Evolutionary conservation across 2,888 invertebrate species (phyloP), one percentile per base, ranked within the genome.

Genomic region (Drosophila eohydei): DNA sequence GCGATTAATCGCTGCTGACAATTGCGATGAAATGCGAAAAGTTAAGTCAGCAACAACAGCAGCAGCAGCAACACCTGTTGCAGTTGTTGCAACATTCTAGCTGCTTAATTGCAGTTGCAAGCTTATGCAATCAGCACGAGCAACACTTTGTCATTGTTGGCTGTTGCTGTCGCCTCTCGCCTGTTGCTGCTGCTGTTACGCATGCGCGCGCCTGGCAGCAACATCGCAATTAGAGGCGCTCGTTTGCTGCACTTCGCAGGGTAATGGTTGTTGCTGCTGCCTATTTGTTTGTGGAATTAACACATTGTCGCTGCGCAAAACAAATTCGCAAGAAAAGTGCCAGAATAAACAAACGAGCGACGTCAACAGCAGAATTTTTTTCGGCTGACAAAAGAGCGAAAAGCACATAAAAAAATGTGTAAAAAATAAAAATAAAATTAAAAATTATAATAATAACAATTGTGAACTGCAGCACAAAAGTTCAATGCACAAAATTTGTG

Each of bases 261-360:
- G 36, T 58, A 57, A 74, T 87, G 83, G 66, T 74, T 60, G 62
- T 56, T 62, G 63, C 58, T 40, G 43, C 61, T 78, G 71, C 66
- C 80, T 88, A 84, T 89, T 87, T 85, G 85, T 58, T 72, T 74
- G 71, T 89, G 78, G 44, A 81, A 74, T 89, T 85, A 84, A 70
- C 86, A 80, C 86, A 58, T 89, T 82, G 79, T 86, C 69, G 75
- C 78, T 59, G 71, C 63, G 78, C 71, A 65, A 67, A 66, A 77
- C 32, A 16, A 34, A 68, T 69, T 82, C 60, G 26, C 79, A 64
- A 73, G 73, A 74, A 80, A 59, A 56, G 46, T 54, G 77, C 58
- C 73, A 62, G 16, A 64, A 66, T 40, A 82, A 70, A 66, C 67
- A 74, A 69, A 74, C 16, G 59, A 67, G 68, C 60, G 62, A 55